Conservation (phyloP, 2,797 vertebrate genomes). For the Hirundo rustica region DNA sequence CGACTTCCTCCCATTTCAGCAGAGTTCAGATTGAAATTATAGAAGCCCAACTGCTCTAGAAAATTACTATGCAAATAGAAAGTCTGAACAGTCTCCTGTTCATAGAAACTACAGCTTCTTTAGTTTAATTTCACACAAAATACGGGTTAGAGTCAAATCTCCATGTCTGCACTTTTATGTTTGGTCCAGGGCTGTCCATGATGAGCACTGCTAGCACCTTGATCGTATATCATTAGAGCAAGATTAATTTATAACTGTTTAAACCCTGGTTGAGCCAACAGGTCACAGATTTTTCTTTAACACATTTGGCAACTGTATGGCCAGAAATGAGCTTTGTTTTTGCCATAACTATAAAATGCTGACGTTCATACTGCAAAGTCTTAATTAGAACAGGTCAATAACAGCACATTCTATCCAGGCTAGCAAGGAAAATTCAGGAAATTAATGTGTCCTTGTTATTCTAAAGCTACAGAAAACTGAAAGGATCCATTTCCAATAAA, state of each 20-base stretch:
- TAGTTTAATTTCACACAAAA: not conserved
- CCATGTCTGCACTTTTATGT: not conserved
- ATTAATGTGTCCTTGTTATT: not conserved
- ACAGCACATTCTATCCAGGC: not conserved
- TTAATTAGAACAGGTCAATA: not conserved
- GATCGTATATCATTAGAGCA: not conserved
- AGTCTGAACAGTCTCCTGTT: not conserved
- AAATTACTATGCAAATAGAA: not conserved
- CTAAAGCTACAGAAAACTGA: not conserved
- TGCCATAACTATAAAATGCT: not conserved
- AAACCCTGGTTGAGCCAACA: not conserved
- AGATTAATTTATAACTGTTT: not conserved
- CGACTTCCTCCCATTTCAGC: not conserved
- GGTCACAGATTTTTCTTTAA: not conserved
- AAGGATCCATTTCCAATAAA: not conserved
- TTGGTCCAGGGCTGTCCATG: not conserved
- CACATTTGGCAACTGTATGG: accelerated
- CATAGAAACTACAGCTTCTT: not conserved
- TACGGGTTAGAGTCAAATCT: not conserved
- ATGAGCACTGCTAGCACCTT: not conserved
- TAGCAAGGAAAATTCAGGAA: not conserved
- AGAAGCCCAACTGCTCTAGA: not conserved
- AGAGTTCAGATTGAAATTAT: not conserved
- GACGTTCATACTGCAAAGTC: not conserved
- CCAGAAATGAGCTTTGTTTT: not conserved